These are phyloP conservation scores for Myiagra hebetior DNA, from an alignment of 2,113 vertebrate genomes.

Conservation along the genomic window DNA sequence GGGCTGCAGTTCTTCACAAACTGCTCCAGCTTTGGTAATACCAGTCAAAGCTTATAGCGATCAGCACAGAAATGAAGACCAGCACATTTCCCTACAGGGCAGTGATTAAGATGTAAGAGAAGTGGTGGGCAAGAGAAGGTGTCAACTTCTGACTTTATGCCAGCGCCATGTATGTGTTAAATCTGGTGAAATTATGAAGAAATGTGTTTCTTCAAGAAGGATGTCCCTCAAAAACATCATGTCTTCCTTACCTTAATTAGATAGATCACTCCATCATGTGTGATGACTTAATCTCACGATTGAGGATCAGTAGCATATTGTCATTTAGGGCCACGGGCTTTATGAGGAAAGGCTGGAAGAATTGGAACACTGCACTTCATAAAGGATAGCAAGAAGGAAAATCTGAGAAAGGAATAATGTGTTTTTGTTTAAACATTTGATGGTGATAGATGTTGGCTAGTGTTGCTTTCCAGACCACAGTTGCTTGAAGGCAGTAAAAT, in stretches of 20 bases:
- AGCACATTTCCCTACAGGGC: background rate
- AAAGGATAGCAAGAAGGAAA: background rate
- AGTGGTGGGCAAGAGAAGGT: background rate
- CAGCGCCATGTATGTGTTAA: background rate
- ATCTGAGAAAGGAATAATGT: background rate
- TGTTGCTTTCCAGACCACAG: constrained; percentile 26
- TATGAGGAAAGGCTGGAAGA: background rate
- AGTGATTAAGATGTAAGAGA: background rate
- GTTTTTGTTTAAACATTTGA: constrained; percentile 38
- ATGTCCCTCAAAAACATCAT: background rate
- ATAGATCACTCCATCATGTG: background rate
- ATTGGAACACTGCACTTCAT: background rate
- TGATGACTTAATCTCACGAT: background rate
- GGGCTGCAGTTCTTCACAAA: background rate
- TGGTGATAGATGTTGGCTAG: background rate
- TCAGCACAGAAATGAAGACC: background rate
- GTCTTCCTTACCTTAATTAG: background rate
- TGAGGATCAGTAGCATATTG: background rate
- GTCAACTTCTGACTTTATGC: background rate
- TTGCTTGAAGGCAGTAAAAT: constrained; percentile 19
- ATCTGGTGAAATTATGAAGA: background rate
- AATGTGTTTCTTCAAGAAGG: background rate
- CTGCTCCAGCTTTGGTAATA: background rate
- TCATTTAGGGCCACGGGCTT: background rate
- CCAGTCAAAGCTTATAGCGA: background rate